Evolutionary conservation across 2,888 invertebrate genomes (phyloP).

Genomic region (Archips crataeganus): DNA sequence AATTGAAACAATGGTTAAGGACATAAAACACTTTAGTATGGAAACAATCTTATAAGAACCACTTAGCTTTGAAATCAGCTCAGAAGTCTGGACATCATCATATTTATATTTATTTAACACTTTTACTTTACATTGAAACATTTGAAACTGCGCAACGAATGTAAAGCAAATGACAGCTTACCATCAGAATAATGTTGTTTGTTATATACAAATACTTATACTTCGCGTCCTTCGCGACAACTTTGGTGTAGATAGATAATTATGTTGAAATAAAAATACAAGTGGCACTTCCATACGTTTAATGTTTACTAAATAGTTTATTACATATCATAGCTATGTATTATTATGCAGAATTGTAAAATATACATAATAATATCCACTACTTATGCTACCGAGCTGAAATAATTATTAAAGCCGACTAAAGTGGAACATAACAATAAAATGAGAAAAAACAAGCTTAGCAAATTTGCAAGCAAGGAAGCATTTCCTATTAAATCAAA

Average conservation of each 20-base stretch:
- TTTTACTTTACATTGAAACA: too few relatives aligned
- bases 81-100: too few relatives aligned
- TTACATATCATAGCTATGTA: conserved; percentile 19
- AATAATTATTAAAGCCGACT: conserved; percentile 1
- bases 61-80: too few relatives aligned
- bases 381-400: conserved; percentile 10
- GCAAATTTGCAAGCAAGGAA: conserved; percentile 17
- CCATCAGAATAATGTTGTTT: too few relatives aligned
- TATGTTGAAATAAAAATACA: conserved; percentile 20
- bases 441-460: conserved; percentile 20
- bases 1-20: too few relatives aligned
- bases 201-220: too few relatives aligned
- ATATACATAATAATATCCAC: conserved; percentile 9
- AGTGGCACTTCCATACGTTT: conserved; percentile 24
- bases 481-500: conserved; percentile 8
- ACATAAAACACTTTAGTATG: too few relatives aligned
- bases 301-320: conserved; percentile 20
- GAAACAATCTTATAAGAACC: too few relatives aligned
- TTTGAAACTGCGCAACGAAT: too few relatives aligned
- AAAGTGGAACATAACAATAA: conserved; percentile 3
- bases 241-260: not conserved
- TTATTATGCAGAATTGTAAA: conserved; percentile 29
- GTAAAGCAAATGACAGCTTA: too few relatives aligned
- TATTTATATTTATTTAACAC: too few relatives aligned
- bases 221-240: not conserved